phyloP scores from a whole-genome alignment of 2,113 vertebrate genomes.

The Myotis davidii region DNA sequence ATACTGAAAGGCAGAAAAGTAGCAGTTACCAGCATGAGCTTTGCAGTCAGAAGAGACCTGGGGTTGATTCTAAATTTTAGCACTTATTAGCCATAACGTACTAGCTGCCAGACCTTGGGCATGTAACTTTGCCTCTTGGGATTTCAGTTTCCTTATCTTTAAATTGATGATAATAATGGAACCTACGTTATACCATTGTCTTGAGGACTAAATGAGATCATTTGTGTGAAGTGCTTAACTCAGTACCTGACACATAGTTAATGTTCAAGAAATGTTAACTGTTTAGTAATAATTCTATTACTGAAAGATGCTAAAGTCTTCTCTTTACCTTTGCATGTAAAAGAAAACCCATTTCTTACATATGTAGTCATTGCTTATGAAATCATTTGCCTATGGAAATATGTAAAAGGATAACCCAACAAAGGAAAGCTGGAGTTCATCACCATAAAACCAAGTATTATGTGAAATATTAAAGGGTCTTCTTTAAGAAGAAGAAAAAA shows the following conservation, averaged over 20 bases:
- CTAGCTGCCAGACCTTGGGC: background rate
- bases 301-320: background rate
- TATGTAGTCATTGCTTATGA: background rate
- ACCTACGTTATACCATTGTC: background rate
- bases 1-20: background rate
- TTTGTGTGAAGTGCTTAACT: background rate
- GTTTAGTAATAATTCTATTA: slow-evolving; percentile 31
- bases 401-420: background rate
- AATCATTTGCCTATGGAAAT: slow-evolving; percentile 9
- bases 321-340: background rate
- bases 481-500: background rate
- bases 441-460: background rate
- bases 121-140: background rate
- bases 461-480: background rate
- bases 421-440: background rate
- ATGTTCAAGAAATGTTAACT: slow-evolving; percentile 32
- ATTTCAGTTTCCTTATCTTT: background rate
- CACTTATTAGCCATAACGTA: background rate
- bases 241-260: background rate
- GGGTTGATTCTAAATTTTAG: background rate
- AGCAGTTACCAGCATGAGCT: background rate
- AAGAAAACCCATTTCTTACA: background rate
- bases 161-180: background rate
- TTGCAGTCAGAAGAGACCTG: background rate
- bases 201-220: slow-evolving; percentile 31